These are phyloP conservation scores for Torymus tubicola DNA, from an alignment of 2,888 invertebrate genomes.

Conservation along the genomic window DNA sequence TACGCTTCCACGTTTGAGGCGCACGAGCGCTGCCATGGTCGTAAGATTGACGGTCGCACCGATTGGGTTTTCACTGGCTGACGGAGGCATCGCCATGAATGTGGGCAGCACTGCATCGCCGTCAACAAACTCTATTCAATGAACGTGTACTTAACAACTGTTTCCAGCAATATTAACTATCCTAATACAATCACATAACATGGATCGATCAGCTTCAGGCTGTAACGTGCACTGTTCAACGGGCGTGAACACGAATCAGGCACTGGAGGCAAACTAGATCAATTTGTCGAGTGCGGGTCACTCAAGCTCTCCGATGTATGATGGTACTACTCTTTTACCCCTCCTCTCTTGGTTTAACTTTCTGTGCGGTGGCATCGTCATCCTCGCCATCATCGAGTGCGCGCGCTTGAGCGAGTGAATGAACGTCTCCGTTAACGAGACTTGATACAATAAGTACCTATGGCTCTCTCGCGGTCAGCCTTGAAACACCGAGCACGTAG, in stretches of 20 bases:
- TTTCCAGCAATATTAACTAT: no score
- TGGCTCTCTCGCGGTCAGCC: slow-evolving; percentile 68
- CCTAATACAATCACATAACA: no score
- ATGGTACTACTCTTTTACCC: slow-evolving; percentile 11
- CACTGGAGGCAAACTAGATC: slow-evolving; percentile 59
- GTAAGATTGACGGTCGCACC: slow-evolving; percentile 57
- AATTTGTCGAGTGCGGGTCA: slow-evolving; percentile 62
- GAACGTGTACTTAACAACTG: background rate
- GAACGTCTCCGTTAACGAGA: slow-evolving; percentile 73
- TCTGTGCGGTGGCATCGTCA: slow-evolving; percentile 12
- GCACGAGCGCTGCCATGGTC: slow-evolving; percentile 73
- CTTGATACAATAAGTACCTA: slow-evolving; percentile 77
- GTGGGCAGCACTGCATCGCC: slow-evolving; percentile 54
- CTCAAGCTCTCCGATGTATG: slow-evolving; percentile 55
- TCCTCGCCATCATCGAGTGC: slow-evolving; percentile 40
- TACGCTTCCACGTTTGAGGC: slow-evolving; percentile 78
- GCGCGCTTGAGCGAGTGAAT: slow-evolving; percentile 63
- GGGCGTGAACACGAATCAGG: slow-evolving; percentile 25
- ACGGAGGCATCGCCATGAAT: slow-evolving; percentile 55
- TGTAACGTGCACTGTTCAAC: background rate
- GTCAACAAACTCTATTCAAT: slow-evolving; percentile 10
- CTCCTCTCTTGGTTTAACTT: background rate
- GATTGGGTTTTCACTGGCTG: slow-evolving; percentile 52
- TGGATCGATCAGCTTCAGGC: no score
- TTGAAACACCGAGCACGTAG: slow-evolving; percentile 64